These are phyloP conservation scores for Esox masquinongy DNA, from an alignment of 2,797 vertebrate species.

Conservation along the genomic window DNA sequence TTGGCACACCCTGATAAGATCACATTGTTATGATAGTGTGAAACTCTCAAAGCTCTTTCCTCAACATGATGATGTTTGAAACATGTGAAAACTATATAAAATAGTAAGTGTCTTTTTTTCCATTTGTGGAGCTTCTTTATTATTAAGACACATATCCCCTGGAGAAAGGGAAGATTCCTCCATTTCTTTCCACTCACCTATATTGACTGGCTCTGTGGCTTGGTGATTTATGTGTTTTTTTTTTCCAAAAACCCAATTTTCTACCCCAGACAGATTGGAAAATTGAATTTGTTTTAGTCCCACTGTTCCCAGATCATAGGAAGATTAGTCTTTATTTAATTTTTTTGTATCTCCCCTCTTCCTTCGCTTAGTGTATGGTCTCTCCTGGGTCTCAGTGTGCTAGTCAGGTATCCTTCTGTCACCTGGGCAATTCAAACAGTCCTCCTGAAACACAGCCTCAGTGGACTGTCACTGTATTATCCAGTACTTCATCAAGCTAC, in stretches of 20 bases:
- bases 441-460: conserved; percentile 32
- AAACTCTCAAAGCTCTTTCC: conserved; percentile 11
- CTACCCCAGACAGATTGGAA: conserved; percentile 25
- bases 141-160: conserved; percentile 15
- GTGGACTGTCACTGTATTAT: conserved; percentile 44
- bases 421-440: conserved; percentile 24
- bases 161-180: conserved; percentile 5
- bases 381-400: conserved; percentile 31
- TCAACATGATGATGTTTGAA: background rate
- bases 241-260: conserved; percentile 41
- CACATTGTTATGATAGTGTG: conserved; percentile 63
- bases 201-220: conserved; percentile 36
- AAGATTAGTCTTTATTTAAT: conserved; percentile 15
- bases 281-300: conserved; percentile 42
- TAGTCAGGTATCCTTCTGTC: conserved; percentile 18
- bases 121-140: conserved; percentile 54
- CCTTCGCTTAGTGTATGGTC: conserved; percentile 23
- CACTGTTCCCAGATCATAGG: conserved; percentile 31
- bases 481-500: conserved; percentile 36
- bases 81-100: conserved; percentile 9
- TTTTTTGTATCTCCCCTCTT: background rate
- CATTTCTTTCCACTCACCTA: conserved; percentile 2
- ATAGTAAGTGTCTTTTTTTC: conserved; percentile 17
- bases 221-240: conserved; percentile 48
- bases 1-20: conserved; percentile 77